These are phyloP conservation scores for Torymus tubicola DNA, from an alignment of 2,888 invertebrate genomes.

Conservation along the genomic window DNA sequence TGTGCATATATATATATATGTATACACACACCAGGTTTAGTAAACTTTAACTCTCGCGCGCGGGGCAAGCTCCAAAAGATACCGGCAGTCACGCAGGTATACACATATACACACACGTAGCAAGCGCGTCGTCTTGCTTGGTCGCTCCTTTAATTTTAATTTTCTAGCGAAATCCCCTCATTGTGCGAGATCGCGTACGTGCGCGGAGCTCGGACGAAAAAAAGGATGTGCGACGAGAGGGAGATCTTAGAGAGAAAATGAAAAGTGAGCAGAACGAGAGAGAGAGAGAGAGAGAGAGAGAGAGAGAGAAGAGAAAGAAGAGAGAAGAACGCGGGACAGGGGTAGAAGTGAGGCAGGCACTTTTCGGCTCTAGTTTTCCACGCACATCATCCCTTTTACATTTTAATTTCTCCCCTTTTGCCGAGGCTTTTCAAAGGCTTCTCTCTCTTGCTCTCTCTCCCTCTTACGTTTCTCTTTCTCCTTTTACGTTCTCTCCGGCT, in stretches of 20 bases:
- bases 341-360: conserved; percentile 60
- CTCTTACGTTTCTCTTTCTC: conserved; percentile 18
- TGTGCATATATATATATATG: too few species aligned
- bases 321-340: conserved; percentile 14
- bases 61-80: background rate
- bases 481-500: conserved; percentile 55
- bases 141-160: conserved; percentile 17
- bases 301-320: conserved; percentile 5
- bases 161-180: conserved; percentile 18
- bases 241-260: conserved; percentile 54
- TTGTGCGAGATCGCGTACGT: background rate
- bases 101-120: too few species aligned
- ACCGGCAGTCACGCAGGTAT: conserved; percentile 8
- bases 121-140: background rate
- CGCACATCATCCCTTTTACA: conserved; percentile 75
- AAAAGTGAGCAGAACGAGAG: conserved; percentile 21
- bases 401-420: conserved; percentile 76
- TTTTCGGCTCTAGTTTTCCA: conserved; percentile 69
- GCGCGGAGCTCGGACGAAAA: background rate
- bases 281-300: conserved; percentile 38
- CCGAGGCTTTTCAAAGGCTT: conserved; percentile 70
- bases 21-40: background rate
- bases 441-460: conserved; percentile 9
- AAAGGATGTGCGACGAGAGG: background rate
- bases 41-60: background rate